phyloP scores from a whole-genome alignment of 23 tunicate species.

The Halocynthia roretzi region DNA sequence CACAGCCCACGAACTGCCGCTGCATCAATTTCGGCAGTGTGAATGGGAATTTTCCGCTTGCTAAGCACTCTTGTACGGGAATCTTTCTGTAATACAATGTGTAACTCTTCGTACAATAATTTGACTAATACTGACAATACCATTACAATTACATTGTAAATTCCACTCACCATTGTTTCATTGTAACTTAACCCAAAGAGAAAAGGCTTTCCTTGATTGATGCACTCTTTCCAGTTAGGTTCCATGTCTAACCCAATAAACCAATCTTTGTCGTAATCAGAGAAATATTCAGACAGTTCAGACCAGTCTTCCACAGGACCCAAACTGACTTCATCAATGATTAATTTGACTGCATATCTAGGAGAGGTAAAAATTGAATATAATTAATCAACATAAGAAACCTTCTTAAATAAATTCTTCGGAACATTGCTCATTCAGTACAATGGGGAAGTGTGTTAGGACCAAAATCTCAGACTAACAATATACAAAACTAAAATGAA shows the following conservation, averaged over 20 bases:
- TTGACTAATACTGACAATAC: not conserved
- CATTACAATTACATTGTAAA: too few species aligned
- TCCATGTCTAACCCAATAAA: constrained; percentile 32
- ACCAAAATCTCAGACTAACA: not conserved
- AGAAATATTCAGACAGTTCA: constrained; percentile 32
- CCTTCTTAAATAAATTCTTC: too few species aligned
- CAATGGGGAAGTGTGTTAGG: too few species aligned
- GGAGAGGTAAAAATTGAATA: not conserved
- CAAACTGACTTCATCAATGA: constrained; percentile 68
- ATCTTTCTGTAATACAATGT: constrained; percentile 5
- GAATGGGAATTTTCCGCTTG: constrained; percentile 37
- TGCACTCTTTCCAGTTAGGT: constrained; percentile 20
- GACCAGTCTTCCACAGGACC: constrained; percentile 36
- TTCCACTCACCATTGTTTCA: not conserved
- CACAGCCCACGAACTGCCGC: constrained; percentile 58
- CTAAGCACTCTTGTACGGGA: constrained; percentile 30
- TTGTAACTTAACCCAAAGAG: constrained; percentile 4
- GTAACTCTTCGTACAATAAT: not conserved
- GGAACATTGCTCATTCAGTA: not conserved
- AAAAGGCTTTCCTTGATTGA: not conserved
- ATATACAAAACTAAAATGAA: not conserved
- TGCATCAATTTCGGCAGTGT: constrained; percentile 26
- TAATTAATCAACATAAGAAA: too few species aligned
- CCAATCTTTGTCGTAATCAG: constrained; percentile 44
- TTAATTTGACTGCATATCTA: constrained; percentile 54